phyloP scores from a whole-genome alignment of 2,113 vertebrate species.

The Varanus salvator region DNA sequence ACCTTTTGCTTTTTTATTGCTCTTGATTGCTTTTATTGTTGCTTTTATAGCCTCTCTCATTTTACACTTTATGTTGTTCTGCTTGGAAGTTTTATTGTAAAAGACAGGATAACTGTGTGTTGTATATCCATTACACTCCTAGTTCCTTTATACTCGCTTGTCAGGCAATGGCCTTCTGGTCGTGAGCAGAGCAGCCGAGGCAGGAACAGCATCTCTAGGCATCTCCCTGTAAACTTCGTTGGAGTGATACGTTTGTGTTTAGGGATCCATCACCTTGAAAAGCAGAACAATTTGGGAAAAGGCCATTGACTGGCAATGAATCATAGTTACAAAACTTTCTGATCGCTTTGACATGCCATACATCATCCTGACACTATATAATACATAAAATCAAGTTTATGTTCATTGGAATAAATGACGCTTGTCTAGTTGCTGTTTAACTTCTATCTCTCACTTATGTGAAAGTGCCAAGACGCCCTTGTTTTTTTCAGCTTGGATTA shows the following conservation, averaged over 20 bases:
- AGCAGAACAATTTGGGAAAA: not conserved
- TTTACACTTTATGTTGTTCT: not conserved
- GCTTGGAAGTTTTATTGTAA: not conserved
- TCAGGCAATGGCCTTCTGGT: not conserved
- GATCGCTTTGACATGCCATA: conserved; percentile 15
- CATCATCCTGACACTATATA: conserved; percentile 4
- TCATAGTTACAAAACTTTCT: conserved; percentile 8
- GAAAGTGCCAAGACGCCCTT: not conserved
- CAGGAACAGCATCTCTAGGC: not conserved
- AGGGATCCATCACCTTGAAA: conserved; percentile 10
- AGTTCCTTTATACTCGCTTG: not conserved
- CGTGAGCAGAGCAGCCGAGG: too few relatives aligned
- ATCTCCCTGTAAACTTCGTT: not conserved
- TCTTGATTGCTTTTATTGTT: not conserved
- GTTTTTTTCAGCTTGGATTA: not conserved
- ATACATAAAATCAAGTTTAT: conserved; percentile 22
- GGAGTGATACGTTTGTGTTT: not conserved
- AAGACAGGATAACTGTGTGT: not conserved
- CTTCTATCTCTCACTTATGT: not conserved
- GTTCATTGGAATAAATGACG: conserved; percentile 10
- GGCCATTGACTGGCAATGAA: conserved; percentile 17
- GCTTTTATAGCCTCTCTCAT: not conserved
- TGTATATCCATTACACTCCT: not conserved
- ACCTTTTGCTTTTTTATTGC: not conserved
- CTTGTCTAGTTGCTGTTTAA: not conserved